A percentile compares a stretch with the other conserved stretches of the same genome.
These are phyloP conservation scores for Grammomys surdaster DNA, from an alignment of 2,113 vertebrate genomes.

Conservation along the genomic window DNA sequence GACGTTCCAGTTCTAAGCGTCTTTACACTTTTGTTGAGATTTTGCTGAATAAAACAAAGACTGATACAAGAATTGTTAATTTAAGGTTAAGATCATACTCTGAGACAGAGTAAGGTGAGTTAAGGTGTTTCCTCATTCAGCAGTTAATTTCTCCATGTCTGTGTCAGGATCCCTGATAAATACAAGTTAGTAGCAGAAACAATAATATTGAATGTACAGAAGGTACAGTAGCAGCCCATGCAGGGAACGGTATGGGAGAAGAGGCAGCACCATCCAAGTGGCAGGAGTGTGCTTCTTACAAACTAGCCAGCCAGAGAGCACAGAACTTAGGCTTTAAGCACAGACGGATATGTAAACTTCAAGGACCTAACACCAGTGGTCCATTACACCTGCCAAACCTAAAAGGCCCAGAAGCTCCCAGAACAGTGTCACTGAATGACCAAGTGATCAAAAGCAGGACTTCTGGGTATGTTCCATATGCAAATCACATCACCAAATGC, in stretches of 20 bases:
- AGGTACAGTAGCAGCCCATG: not conserved
- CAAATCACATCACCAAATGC: not conserved
- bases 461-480: not conserved
- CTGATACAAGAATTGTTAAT: not conserved
- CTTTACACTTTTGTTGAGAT: not conserved
- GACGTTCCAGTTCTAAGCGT: not conserved
- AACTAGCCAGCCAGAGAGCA: not conserved
- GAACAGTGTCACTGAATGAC: not conserved
- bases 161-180: too few relatives aligned
- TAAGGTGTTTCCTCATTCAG: not conserved
- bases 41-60: not conserved
- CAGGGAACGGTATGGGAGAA: not conserved
- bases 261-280: not conserved
- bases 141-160: not conserved
- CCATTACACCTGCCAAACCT: not conserved
- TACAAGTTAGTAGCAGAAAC: not conserved
- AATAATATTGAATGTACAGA: not conserved
- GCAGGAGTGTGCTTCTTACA: not conserved
- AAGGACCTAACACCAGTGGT: not conserved
- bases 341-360: too few relatives aligned
- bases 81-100: not conserved
- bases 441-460: not conserved
- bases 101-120: not conserved
- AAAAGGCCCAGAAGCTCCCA: not conserved
- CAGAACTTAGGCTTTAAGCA: not conserved